Base-by-base conservation (phyloP, 1,140 invertebrate species). In the Sarcophaga peregrina region DNA sequence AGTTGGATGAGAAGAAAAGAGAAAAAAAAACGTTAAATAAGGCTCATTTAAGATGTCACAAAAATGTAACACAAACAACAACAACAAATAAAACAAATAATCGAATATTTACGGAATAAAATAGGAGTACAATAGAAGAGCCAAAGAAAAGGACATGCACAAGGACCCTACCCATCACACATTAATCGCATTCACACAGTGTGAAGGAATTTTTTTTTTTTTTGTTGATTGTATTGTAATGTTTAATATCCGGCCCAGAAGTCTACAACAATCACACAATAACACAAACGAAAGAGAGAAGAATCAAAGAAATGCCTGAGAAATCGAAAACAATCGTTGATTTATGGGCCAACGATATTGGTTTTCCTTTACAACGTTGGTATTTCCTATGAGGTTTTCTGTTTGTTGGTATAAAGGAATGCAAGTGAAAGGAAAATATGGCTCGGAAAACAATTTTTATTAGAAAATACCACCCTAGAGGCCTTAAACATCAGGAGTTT, bases 1-100 rank as follows among this genome's bases (percentile, higher is more conserved):
- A n/a, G 54, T n/a, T 58, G 15, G 20, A 68, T 68, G 62, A 9
- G n/a, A 17, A 9, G 10, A n/a, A 68, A 68, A 20, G 62, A 20
- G 15, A 58, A n/a, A 58, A 58, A 58, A 58, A 13, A 58, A 68
- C 62, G 17, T n/a, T 68, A 68, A 68, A 68, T 68, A 68, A 68
- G 62, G 17, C 62, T 68, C 62, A 68, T 68, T 68, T 68, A 20
- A 68, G 62, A 68, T 68, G 62, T 68, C 62, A 68, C n/a, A 68
- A n/a, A 68, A 68, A 68, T 68, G 62, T 68, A 8, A 68, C 20
- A 68, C 50, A 5, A 9, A 52, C 8, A 52, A 52, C 9, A 52
- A 52, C 20, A 68, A 68, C 6, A 68, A 68, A 68, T 68, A 68
- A 68, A 68, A 17, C 62, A 68, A 62, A 62, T 62, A 62, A 7